A percentile compares a stretch with the other conserved stretches of the same genome.
These are phyloP conservation scores for Morone saxatilis DNA, from an alignment of 2,113 vertebrate genomes.

Conservation along the genomic window DNA sequence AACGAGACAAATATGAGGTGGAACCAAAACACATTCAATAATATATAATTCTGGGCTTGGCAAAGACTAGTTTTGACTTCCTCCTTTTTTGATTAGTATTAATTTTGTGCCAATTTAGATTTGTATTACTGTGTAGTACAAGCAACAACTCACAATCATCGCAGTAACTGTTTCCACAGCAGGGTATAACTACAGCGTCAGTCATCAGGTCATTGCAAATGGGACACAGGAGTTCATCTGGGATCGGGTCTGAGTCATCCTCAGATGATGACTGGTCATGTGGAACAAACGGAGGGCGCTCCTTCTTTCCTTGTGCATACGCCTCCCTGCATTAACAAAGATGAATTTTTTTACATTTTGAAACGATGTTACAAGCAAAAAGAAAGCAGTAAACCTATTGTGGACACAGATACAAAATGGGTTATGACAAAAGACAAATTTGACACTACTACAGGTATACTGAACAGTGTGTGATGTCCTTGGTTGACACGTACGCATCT, in stretches of 20 bases:
- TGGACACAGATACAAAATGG: not conserved
- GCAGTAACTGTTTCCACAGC: slow-evolving; percentile 99
- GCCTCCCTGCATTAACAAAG: slow-evolving; percentile 87
- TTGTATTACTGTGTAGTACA: not conserved
- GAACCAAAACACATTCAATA: not conserved
- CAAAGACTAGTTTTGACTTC: not conserved
- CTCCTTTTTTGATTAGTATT: not conserved
- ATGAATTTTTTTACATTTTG: not conserved
- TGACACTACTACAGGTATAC: not conserved
- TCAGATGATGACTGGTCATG: slow-evolving; percentile 94
- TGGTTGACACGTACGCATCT: slow-evolving; percentile 90
- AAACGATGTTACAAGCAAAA: not conserved
- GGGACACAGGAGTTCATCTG: slow-evolving; percentile 95
- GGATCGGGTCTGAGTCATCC: slow-evolving; percentile 95
- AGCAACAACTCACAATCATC: slow-evolving; percentile 93
- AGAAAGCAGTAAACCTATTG: not conserved
- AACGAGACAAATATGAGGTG: no score
- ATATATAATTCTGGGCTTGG: not conserved
- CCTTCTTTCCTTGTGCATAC: slow-evolving; percentile 98
- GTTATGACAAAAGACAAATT: not conserved
- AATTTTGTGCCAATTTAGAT: not conserved
- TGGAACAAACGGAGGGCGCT: slow-evolving; percentile 96
- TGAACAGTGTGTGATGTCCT: not conserved
- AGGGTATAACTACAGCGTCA: slow-evolving; percentile 97
- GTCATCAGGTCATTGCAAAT: slow-evolving; percentile 99